Conservation (phyloP, 2,888 invertebrate genomes). For the Scaptomyza polygonia region DNA sequence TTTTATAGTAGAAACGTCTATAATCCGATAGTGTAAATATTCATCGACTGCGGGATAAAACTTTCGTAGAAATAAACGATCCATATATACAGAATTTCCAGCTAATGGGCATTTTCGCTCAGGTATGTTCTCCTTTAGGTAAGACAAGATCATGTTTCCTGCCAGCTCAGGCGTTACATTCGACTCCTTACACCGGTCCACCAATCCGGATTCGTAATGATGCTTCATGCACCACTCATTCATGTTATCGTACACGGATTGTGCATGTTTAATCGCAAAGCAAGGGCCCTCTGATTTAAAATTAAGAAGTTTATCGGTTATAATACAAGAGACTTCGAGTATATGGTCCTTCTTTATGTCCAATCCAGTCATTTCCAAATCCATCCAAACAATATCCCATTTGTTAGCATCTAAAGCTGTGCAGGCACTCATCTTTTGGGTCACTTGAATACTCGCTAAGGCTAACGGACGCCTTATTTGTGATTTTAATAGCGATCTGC, state of each 20-base stretch:
- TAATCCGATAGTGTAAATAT: constrained; percentile 95
- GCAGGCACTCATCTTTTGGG: constrained; percentile 47
- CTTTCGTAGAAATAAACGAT: constrained; percentile 91
- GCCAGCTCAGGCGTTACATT: constrained; percentile 88
- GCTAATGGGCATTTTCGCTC: constrained; percentile 90
- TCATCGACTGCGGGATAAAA: constrained; percentile 90
- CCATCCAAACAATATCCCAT: constrained; percentile 89
- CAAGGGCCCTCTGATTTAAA: constrained; percentile 90
- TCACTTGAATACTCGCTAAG: background rate
- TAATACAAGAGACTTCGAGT: constrained; percentile 94
- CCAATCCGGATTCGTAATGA: constrained; percentile 94
- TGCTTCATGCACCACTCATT: constrained; percentile 92
- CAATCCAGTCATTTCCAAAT: constrained; percentile 96
- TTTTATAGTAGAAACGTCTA: constrained; percentile 96
- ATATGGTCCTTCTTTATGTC: constrained; percentile 91
- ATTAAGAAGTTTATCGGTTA: constrained; percentile 93
- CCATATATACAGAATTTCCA: constrained; percentile 95
- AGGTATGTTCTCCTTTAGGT: constrained; percentile 86
- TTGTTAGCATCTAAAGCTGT: background rate
- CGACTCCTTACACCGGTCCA: constrained; percentile 89
- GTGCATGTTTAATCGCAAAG: constrained; percentile 91
- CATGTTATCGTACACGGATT: constrained; percentile 90
- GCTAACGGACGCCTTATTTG: constrained; percentile 1
- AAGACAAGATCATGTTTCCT: constrained; percentile 89
- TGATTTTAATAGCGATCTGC: background rate